Conservation (phyloP, 2,888 invertebrate genomes). For the Apodemia mormo region DNA sequence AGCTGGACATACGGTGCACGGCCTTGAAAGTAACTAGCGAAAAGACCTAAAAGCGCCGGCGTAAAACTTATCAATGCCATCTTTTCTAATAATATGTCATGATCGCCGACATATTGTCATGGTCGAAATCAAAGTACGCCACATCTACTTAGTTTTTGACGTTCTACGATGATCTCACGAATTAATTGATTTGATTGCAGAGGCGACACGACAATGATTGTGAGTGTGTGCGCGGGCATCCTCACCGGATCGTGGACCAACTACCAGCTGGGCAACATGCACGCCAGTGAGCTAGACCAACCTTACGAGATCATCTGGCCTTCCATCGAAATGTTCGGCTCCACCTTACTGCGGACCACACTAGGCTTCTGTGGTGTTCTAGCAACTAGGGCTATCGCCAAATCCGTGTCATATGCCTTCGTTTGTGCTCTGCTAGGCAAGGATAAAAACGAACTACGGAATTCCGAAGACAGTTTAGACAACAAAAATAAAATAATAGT, state of each 20-base stretch:
- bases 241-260: constrained; percentile 92
- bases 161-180: too few species aligned
- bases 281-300: constrained; percentile 82
- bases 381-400: constrained; percentile 85
- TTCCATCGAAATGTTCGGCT: constrained; percentile 86
- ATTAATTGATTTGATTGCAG: constrained; percentile 68
- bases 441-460: constrained; percentile 84
- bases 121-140: too few species aligned
- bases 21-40: too few species aligned
- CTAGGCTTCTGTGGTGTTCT: constrained; percentile 89
- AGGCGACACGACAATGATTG: constrained; percentile 94
- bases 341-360: constrained; percentile 85
- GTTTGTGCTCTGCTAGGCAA: constrained; percentile 86
- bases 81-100: too few species aligned
- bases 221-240: constrained; percentile 91
- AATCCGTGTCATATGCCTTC: constrained; percentile 85
- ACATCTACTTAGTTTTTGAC: too few species aligned
- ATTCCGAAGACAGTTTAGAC: constrained; percentile 84
- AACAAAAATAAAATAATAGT: constrained; percentile 88
- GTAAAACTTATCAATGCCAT: too few species aligned
- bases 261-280: constrained; percentile 88
- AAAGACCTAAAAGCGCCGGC: too few species aligned
- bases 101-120: too few species aligned
- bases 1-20: too few species aligned
- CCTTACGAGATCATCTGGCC: constrained; percentile 92